Conservation (phyloP, 2,113 vertebrate species). For the Tretioscincus oriximinensis region DNA sequence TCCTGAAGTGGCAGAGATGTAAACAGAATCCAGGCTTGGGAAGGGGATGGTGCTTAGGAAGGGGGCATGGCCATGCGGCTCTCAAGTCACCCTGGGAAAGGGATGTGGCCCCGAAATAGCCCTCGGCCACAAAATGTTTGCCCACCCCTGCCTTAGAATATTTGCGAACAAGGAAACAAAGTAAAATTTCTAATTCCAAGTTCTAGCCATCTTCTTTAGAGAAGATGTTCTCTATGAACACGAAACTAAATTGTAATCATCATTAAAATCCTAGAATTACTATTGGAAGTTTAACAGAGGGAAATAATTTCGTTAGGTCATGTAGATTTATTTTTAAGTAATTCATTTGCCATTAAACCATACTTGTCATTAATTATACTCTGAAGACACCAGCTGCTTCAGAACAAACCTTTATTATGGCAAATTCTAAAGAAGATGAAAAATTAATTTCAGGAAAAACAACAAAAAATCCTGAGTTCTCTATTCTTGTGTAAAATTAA, state of each 20-base stretch:
- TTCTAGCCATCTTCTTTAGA: background rate
- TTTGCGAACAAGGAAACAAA: too few relatives aligned
- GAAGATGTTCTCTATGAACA: too few relatives aligned
- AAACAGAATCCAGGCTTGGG: too few relatives aligned
- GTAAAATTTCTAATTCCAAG: background rate
- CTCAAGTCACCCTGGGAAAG: too few relatives aligned
- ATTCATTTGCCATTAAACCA: conserved; percentile 20
- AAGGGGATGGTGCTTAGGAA: too few relatives aligned
- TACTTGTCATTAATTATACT: conserved; percentile 13
- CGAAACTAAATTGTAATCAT: background rate
- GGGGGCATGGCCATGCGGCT: too few relatives aligned
- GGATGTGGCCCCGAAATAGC: too few relatives aligned
- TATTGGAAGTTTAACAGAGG: conserved; percentile 17
- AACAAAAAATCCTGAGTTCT: background rate
- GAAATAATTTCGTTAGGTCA: background rate
- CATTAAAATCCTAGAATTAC: conserved; percentile 3
- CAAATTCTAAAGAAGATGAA: conserved; percentile 30
- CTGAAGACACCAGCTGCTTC: conserved; percentile 16
- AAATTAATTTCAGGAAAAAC: background rate
- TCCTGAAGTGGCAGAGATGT: too few relatives aligned
- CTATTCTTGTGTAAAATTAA: conserved; percentile 35
- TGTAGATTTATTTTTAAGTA: conserved; percentile 39
- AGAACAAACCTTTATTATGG: conserved; percentile 25
- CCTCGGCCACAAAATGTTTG: too few relatives aligned
- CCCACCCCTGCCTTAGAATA: too few relatives aligned